phyloP scores from a whole-genome alignment of 2,797 vertebrate species.

The Fistularia tabacaria region DNA sequence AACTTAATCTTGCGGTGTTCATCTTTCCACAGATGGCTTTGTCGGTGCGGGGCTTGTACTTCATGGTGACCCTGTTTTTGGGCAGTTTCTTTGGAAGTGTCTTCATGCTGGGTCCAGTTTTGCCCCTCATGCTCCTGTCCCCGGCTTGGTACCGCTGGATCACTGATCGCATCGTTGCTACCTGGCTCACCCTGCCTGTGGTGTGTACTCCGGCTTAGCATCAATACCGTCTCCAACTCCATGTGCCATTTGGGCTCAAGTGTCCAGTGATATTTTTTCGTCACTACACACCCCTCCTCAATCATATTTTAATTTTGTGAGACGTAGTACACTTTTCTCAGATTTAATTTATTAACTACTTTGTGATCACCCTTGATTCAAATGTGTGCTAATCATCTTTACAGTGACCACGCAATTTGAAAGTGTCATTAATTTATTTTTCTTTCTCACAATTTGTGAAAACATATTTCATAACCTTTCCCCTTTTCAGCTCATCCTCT shows the following conservation, averaged over 20 bases:
- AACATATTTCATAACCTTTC: too few relatives aligned
- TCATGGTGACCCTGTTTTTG: constrained; percentile 87
- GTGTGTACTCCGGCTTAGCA: constrained; percentile 71
- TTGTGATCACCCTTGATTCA: too few relatives aligned
- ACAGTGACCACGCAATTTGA: constrained; percentile 8
- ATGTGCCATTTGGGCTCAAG: constrained; percentile 19
- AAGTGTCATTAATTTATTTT: constrained; percentile 20
- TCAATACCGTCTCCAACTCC: background rate
- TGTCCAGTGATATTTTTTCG: constrained; percentile 5
- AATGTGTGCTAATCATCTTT: constrained; percentile 9
- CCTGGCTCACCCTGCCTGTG: constrained; percentile 95
- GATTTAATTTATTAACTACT: too few relatives aligned
- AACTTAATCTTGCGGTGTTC: constrained; percentile 2
- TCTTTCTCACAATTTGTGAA: constrained; percentile 4
- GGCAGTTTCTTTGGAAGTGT: constrained; percentile 94
- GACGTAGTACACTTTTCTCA: background rate
- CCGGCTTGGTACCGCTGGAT: constrained; percentile 96
- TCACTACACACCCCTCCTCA: constrained; percentile 10
- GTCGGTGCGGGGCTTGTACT: constrained; percentile 90
- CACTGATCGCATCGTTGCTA: constrained; percentile 89
- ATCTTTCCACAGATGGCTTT: constrained; percentile 72
- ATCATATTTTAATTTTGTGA: constrained; percentile 21
- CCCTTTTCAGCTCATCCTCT: background rate
- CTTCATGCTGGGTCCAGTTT: constrained; percentile 90
- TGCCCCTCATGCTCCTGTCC: constrained; percentile 91